Evolutionary conservation across 2,797 vertebrate species (phyloP).

Genomic region (Austrolebias charrua): DNA sequence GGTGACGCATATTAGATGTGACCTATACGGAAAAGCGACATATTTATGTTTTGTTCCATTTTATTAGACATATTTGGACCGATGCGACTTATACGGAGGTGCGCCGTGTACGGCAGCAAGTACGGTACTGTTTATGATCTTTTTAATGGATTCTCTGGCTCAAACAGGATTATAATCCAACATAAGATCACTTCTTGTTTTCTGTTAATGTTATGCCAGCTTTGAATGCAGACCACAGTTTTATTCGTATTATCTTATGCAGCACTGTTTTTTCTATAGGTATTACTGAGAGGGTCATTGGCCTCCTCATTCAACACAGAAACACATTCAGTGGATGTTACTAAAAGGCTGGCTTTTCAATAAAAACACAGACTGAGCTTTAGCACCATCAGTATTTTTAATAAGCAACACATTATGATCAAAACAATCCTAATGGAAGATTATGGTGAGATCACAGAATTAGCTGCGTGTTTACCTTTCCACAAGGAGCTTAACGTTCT

Average conservation of each 20-base stretch:
- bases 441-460: no score
- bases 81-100: no score
- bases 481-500: no score
- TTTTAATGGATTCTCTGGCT: background rate
- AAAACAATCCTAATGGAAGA: background rate
- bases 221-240: background rate
- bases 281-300: background rate
- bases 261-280: background rate
- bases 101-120: no score
- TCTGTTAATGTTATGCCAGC: background rate
- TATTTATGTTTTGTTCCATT: no score
- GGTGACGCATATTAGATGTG: no score
- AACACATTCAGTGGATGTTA: background rate
- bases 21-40: no score
- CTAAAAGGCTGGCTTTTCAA: background rate
- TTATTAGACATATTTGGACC: no score
- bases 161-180: background rate
- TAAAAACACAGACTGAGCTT: background rate
- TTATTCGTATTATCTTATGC: background rate
- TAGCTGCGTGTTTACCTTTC: no score
- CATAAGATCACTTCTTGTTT: background rate
- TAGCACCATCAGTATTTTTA: background rate
- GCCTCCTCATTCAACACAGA: conserved; percentile 8
- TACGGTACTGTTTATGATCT: background rate
- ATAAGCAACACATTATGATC: background rate